Evolutionary conservation across 2,113 vertebrate genomes (phyloP), one percentile per base, ranked within the genome.

Genomic region (Hippocampus abdominalis): DNA sequence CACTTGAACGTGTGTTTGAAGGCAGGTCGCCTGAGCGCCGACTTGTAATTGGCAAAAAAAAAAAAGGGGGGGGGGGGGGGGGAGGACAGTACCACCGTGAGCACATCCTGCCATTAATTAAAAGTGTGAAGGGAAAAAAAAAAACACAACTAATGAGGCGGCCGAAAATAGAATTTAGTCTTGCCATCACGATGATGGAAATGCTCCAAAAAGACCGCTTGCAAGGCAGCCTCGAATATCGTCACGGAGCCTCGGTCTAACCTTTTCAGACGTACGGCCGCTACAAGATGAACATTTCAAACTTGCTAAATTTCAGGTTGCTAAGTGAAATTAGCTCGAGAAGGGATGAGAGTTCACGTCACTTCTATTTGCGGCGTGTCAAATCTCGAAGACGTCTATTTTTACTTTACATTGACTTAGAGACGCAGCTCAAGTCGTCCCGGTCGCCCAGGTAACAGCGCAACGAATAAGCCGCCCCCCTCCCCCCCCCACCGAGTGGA

Each of bases 71-170:
- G 8, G 9, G 21, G 4, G 7, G 36, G 3, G 10, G 23, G 2
- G 40, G 78, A 78, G 74, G 75, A 81, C 77, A 73, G 83, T 63
- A 84, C 81, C 82, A 80, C 72, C 69, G 81, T 79, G 81, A 83
- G 79, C 64, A 81, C 84, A 83, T 87, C 81, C 89, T 81, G 81
- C 75, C 83, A 83, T 88, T 89, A 89, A 88, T 87, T 87, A 89
- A 87, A 83, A 72, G 42, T 46, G 63, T 60, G 3, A 27, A 15
- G 15, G 15, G 16, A 15, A 29, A 80, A 86, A 83, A 79, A 81
- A n/a, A 56, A 77, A 86, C 82, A 79, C 82, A 80, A 72, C 53
- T 89, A 84, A 87, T 87, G 84, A 87, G 81, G 81, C 27, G 39
- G 84, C 82, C 85, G 73, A 80, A 86, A 89, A 89, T 86, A 87